phyloP scores from a whole-genome alignment of 2,113 vertebrate genomes.

The Stegastes partitus region DNA sequence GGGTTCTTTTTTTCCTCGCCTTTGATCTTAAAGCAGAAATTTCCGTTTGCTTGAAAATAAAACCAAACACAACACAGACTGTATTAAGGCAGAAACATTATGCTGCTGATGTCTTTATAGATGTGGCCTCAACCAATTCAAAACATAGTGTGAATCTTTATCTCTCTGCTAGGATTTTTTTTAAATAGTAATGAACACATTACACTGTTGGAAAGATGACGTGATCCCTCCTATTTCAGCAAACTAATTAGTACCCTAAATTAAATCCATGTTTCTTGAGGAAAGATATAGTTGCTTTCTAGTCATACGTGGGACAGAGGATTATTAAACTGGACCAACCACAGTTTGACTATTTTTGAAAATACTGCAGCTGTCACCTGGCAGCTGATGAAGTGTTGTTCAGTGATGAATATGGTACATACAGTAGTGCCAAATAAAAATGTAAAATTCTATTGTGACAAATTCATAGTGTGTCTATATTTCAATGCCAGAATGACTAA shows the following conservation, averaged over 20 bases:
- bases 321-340: conserved; percentile 5
- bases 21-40: conserved; percentile 7
- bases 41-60: background rate
- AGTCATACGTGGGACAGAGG: background rate
- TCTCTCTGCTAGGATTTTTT: too few relatives aligned
- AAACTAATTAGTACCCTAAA: background rate
- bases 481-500: conserved; percentile 1
- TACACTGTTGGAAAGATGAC: background rate
- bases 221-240: background rate
- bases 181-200: background rate
- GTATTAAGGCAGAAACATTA: background rate
- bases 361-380: background rate
- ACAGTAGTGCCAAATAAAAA: conserved; percentile 1
- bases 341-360: background rate
- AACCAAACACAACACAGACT: conserved; percentile 4
- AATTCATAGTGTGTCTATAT: background rate
- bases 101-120: background rate
- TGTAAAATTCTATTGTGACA: background rate
- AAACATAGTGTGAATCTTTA: background rate
- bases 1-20: background rate
- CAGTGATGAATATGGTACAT: background rate
- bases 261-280: background rate
- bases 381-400: conserved; percentile 6
- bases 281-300: background rate
- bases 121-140: background rate